These are phyloP conservation scores for Aspidiotus rigidus DNA, from an alignment of 2,888 invertebrate genomes.

Conservation along the genomic window DNA sequence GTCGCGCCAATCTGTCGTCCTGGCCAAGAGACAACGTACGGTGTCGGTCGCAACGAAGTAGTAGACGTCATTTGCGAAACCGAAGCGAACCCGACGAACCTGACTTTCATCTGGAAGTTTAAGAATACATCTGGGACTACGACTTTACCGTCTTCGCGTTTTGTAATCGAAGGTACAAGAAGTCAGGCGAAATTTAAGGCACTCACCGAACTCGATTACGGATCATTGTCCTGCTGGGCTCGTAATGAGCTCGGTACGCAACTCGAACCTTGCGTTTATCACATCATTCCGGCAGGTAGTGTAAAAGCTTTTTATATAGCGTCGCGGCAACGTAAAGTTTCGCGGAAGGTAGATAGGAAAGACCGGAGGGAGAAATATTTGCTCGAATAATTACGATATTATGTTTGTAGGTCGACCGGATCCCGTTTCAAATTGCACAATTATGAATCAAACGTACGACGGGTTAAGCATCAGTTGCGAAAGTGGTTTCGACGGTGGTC, in stretches of 20 bases:
- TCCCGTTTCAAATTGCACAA: slow-evolving; percentile 60
- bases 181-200: slow-evolving; percentile 81
- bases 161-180: slow-evolving; percentile 62
- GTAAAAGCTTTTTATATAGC: background rate
- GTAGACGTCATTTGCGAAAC: slow-evolving; percentile 59
- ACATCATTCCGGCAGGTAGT: slow-evolving; percentile 61
- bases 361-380: too few relatives aligned
- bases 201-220: slow-evolving; percentile 76
- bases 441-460: slow-evolving; percentile 63
- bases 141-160: slow-evolving; percentile 69
- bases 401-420: slow-evolving; percentile 58
- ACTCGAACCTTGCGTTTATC: slow-evolving; percentile 62
- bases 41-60: slow-evolving; percentile 62
- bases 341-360: too few relatives aligned
- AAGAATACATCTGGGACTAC: slow-evolving; percentile 63
- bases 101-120: slow-evolving; percentile 64
- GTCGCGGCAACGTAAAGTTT: background rate
- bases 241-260: slow-evolving; percentile 63
- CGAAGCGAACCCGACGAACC: slow-evolving; percentile 65
- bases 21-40: slow-evolving; percentile 59
- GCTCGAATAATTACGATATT: too few relatives aligned
- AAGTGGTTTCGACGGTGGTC: slow-evolving; percentile 67
- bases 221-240: slow-evolving; percentile 64
- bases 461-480: slow-evolving; percentile 62
- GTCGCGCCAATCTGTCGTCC: slow-evolving; percentile 63